A percentile compares a stretch with the other conserved stretches of the same genome.
These are phyloP conservation scores for Latrodectus hesperus DNA, from an alignment of 2,888 invertebrate species.

Conservation along the genomic window DNA sequence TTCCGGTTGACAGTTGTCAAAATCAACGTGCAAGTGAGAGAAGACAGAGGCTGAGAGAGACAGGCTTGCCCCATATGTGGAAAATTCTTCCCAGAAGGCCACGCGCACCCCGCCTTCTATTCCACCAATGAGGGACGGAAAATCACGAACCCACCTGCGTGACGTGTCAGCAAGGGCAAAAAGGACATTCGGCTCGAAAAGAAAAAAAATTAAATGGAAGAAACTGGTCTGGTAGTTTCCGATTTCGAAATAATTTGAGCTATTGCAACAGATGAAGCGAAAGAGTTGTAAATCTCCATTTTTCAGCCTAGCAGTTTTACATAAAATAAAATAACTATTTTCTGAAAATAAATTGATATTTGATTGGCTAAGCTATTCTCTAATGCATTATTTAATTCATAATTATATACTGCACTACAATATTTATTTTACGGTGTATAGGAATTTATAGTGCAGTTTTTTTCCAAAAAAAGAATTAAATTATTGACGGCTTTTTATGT, in stretches of 20 bases:
- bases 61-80: constrained; percentile 16
- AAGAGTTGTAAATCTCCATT: too few relatives aligned
- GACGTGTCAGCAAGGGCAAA: constrained; percentile 26
- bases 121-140: constrained; percentile 38
- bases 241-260: neutral
- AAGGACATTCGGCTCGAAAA: neutral
- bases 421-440: too few relatives aligned
- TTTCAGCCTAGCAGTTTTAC: too few relatives aligned
- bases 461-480: too few relatives aligned
- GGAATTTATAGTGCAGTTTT: too few relatives aligned
- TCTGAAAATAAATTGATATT: too few relatives aligned
- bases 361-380: too few relatives aligned
- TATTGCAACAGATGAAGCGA: neutral
- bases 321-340: too few relatives aligned
- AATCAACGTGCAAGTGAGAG: neutral
- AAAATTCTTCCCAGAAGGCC: constrained; percentile 38
- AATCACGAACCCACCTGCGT: constrained; percentile 34
- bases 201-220: neutral
- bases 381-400: too few relatives aligned
- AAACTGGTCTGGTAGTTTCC: neutral
- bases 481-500: too few relatives aligned
- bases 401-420: too few relatives aligned
- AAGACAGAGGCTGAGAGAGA: neutral
- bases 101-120: constrained; percentile 30
- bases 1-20: neutral